Evolutionary conservation across 2,797 vertebrate genomes (phyloP).

Genomic region (Microctenopoma stevenorrisi): DNA sequence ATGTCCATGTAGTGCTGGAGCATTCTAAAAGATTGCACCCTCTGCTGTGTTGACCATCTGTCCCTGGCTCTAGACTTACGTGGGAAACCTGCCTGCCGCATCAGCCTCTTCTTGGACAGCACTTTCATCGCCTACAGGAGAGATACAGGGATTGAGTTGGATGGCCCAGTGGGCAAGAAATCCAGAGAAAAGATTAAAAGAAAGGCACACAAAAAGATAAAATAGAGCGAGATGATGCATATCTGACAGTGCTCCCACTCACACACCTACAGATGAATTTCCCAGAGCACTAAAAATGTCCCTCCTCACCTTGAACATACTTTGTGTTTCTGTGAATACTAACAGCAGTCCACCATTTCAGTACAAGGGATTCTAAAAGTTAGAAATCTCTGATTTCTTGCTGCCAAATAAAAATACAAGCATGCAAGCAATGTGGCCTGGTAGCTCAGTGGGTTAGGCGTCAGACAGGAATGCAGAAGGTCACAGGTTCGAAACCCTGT

Average conservation of each 20-base stretch:
- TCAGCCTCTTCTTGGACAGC: slow-evolving; percentile 96
- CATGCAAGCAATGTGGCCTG: background rate
- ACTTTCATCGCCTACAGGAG: slow-evolving; percentile 96
- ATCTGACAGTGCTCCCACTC: slow-evolving; percentile 45
- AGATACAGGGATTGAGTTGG: slow-evolving; percentile 21
- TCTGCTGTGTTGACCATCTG: slow-evolving; percentile 68
- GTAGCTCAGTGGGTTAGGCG: no score
- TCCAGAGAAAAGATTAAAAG: slow-evolving; percentile 37
- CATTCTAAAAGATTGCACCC: slow-evolving; percentile 22
- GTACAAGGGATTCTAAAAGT: slow-evolving; percentile 5
- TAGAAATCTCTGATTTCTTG: background rate
- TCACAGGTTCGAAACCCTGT: no score
- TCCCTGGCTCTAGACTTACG: slow-evolving; percentile 86
- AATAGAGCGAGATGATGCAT: slow-evolving; percentile 12
- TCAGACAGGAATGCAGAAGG: no score
- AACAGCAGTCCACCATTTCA: background rate
- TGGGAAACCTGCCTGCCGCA: slow-evolving; percentile 97
- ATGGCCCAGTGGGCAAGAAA: slow-evolving; percentile 39
- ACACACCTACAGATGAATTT: slow-evolving; percentile 36
- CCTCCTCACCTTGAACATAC: slow-evolving; percentile 27
- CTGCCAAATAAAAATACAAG: background rate
- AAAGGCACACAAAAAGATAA: slow-evolving; percentile 27
- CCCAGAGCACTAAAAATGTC: slow-evolving; percentile 1
- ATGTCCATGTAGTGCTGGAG: slow-evolving; percentile 13
- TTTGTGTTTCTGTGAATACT: slow-evolving; percentile 16